Evolutionary conservation across 2,797 vertebrate genomes (phyloP), one percentile per base, ranked within the genome.

Genomic region (Valencia hispanica): DNA sequence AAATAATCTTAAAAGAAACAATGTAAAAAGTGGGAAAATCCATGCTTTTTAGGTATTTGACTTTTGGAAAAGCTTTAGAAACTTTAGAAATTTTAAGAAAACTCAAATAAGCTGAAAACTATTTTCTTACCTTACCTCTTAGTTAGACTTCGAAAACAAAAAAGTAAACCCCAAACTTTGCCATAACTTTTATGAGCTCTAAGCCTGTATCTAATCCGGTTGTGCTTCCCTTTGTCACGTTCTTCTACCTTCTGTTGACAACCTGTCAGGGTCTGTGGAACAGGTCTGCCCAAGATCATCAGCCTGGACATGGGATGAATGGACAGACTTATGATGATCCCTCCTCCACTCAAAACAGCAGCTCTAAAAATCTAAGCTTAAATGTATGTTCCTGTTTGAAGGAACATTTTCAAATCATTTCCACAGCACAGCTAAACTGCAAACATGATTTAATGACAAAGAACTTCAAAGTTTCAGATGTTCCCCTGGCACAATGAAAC

Each of bases 331-430:
- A 15, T 39, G 18, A n/a, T 5, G 11, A 66, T 41, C 12, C 20
- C 18, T 66, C 36, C 22, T 66, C 36, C 34, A 39, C 61, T 66
- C 36, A 41, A 41, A 66, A 66, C 63, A 66, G 63, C 36, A 63
- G 36, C 63, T 34, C 63, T 6, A 14, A 22, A 66, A 15, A 65
- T 12, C n/a, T 5, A 11, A 11, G 25, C 61, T 36, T 20, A 25
- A 65, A 65, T 20, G 11, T 39, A 32, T 18, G 32, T 65, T 39
- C 22, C 34, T 39, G 61, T 36, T 39, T 39, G 5, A 34, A 65
- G 61, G 11, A 65, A 39, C 34, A 36, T 55, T 55, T 55, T n/a
- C 51, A 25, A 15, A 41, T 25, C 36, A 25, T 41, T 63, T 66
- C 63, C 11, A 15, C 34, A 5, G 22, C 63, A 57, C 27, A 7